Evolutionary conservation across 2,113 vertebrate species (phyloP).

Genomic region (Hippocampus abdominalis): DNA sequence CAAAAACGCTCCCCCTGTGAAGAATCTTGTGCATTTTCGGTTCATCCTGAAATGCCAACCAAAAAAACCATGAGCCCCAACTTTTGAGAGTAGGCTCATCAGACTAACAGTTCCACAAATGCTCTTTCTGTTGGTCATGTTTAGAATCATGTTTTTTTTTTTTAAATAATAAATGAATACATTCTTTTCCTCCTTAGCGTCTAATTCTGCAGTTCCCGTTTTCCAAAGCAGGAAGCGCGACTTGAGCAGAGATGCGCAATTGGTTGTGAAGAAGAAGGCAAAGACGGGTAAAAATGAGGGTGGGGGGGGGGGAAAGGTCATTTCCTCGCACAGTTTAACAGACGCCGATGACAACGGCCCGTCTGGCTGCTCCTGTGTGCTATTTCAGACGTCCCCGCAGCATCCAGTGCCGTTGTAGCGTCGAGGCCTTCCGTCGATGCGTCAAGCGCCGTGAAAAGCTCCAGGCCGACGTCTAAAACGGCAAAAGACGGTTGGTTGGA

Average conservation of each 20-base stretch:
- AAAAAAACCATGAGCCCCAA: too few species aligned
- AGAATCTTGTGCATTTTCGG: too few species aligned
- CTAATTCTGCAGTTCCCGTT: slow-evolving; percentile 14
- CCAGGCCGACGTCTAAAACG: slow-evolving; percentile 26
- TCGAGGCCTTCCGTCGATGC: neutral
- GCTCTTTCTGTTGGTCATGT: too few species aligned
- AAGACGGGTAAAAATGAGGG: slow-evolving; percentile 50
- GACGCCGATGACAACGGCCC: neutral
- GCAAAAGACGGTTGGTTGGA: slow-evolving; percentile 24
- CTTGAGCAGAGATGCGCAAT: slow-evolving; percentile 24
- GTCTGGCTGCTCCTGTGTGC: neutral
- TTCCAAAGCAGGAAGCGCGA: slow-evolving; percentile 36
- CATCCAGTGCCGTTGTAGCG: neutral
- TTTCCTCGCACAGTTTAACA: too few species aligned
- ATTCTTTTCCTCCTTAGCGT: neutral
- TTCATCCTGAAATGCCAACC: too few species aligned
- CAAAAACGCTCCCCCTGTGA: too few species aligned
- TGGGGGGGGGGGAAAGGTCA: neutral
- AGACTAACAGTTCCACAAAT: too few species aligned
- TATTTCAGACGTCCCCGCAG: slow-evolving; percentile 25
- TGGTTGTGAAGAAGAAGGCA: slow-evolving; percentile 35
- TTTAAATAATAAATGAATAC: neutral
- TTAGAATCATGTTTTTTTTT: too few species aligned
- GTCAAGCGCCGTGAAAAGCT: slow-evolving; percentile 16
- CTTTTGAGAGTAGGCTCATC: too few species aligned